Conservation (phyloP, 2,797 vertebrate species). For the Melanotaenia trifasciata region DNA sequence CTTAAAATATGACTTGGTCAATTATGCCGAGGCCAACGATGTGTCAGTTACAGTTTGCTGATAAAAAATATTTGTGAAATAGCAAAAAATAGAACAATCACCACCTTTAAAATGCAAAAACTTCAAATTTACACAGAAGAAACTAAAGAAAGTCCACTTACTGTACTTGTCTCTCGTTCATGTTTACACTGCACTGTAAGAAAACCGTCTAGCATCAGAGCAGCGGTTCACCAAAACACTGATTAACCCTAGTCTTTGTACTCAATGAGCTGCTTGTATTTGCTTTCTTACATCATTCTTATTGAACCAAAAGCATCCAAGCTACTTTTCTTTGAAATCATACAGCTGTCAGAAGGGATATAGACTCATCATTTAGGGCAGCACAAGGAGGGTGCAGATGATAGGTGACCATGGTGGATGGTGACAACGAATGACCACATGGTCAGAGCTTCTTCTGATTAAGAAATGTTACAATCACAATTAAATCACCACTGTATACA, state of each 20-base stretch:
- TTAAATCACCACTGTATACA: not conserved
- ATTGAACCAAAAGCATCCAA: not conserved
- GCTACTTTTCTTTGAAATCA: not conserved
- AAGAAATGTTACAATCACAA: constrained; percentile 17
- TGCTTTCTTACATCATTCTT: not conserved
- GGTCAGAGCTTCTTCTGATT: not conserved
- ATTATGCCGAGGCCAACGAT: not conserved
- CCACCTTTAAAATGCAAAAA: constrained; percentile 10
- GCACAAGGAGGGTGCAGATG: constrained; percentile 21
- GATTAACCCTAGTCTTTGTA: constrained; percentile 19
- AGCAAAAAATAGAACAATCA: not conserved
- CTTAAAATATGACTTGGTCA: not conserved
- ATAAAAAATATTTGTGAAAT: constrained; percentile 10
- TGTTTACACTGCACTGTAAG: constrained; percentile 1
- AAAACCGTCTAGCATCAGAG: not conserved
- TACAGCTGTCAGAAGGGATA: not conserved
- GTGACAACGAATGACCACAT: not conserved
- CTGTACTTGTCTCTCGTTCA: not conserved
- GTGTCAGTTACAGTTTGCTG: not conserved
- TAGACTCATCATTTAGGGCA: constrained; percentile 19
- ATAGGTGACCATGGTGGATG: not conserved
- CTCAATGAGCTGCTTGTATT: not conserved
- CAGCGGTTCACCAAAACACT: constrained; percentile 36
- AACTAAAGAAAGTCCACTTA: constrained; percentile 14
- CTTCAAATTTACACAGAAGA: not conserved